Percentiles rank a stretch among this genome's conserved stretches.
These are phyloP conservation scores for Todiramphus chloris DNA, from an alignment of 2,113 vertebrate species.

Conservation along the genomic window DNA sequence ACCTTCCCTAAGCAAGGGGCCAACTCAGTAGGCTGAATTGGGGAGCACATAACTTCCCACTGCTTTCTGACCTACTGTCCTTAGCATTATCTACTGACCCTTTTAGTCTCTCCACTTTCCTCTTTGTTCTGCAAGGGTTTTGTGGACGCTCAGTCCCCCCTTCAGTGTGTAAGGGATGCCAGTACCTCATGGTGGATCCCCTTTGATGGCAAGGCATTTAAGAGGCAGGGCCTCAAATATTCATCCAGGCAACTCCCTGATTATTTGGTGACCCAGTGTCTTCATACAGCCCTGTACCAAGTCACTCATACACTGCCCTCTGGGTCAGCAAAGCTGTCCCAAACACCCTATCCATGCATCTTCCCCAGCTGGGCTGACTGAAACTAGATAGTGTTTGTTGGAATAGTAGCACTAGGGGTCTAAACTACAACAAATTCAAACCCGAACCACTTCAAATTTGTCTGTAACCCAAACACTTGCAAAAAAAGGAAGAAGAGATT, in stretches of 20 bases:
- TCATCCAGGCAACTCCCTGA: neutral
- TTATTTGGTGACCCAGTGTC: slow-evolving; percentile 33
- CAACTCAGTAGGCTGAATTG: neutral
- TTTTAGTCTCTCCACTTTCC: neutral
- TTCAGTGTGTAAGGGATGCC: neutral
- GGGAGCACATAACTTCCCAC: neutral
- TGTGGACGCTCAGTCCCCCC: neutral
- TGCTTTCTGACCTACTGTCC: neutral
- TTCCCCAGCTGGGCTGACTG: neutral
- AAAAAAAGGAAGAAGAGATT: neutral
- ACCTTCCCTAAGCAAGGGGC: neutral
- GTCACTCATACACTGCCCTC: neutral
- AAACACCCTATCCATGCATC: neutral
- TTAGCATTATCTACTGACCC: neutral
- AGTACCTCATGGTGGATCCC: neutral
- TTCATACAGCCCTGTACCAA: slow-evolving; percentile 20
- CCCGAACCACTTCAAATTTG: neutral
- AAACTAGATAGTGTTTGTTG: neutral
- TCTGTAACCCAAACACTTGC: neutral
- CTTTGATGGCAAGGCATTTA: neutral
- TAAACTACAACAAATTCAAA: neutral
- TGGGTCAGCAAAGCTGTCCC: neutral
- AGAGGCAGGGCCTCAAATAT: neutral
- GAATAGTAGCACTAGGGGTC: neutral
- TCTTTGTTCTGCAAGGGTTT: neutral